Conservation (phyloP, 2,113 vertebrate species). For the Corythornis cristatus region DNA sequence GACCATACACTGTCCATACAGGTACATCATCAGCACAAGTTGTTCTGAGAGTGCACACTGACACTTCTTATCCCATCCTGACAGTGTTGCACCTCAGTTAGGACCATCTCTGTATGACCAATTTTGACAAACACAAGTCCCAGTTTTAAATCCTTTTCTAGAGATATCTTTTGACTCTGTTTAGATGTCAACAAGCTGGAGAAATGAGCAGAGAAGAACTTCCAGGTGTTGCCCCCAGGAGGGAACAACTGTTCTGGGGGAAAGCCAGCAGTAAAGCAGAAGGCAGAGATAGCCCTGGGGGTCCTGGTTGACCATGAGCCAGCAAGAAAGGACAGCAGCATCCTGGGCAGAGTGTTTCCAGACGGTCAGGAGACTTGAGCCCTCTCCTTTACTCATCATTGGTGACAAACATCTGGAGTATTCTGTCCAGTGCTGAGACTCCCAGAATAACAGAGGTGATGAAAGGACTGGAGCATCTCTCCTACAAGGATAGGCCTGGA, state of each 20-base stretch:
- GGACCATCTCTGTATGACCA: neutral
- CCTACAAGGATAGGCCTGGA: accelerated
- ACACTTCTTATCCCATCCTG: neutral
- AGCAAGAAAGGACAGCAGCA: neutral
- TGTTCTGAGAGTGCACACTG: neutral
- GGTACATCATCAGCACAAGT: too few relatives aligned
- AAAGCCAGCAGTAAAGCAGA: neutral
- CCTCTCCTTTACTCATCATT: neutral
- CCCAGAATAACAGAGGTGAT: neutral
- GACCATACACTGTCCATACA: neutral
- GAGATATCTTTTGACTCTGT: neutral
- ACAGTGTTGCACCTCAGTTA: neutral
- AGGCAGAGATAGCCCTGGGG: neutral
- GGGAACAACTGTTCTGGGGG: neutral
- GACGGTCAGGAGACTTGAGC: neutral
- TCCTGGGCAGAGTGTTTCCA: neutral
- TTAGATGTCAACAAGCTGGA: neutral
- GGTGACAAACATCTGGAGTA: neutral
- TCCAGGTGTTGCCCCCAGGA: neutral
- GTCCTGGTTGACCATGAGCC: neutral
- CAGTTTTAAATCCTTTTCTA: neutral
- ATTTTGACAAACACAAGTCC: neutral
- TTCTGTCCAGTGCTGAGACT: neutral
- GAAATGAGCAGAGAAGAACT: neutral
- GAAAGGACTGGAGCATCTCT: neutral